Conservation (phyloP, 2,888 invertebrate species). For the Anthophora plumipes region DNA sequence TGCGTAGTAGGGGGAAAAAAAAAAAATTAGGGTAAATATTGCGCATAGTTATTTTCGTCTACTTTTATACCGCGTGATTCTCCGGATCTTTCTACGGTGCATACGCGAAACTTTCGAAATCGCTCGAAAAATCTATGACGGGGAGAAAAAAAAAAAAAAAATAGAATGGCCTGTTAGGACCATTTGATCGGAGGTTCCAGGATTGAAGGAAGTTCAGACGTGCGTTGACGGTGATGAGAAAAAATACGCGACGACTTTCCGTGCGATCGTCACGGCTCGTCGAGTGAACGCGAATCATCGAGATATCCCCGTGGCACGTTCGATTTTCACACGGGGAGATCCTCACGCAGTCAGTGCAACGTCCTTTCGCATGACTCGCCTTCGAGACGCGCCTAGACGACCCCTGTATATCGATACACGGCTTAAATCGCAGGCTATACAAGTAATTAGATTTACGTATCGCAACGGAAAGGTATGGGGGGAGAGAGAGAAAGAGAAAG, state of each 20-base stretch:
- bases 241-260: neutral
- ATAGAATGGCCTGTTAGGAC: neutral
- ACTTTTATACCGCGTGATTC: slow-evolving; percentile 60
- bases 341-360: slow-evolving; percentile 2
- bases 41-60: slow-evolving; percentile 63
- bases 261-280: slow-evolving; percentile 9
- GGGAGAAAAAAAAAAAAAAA: too few species aligned
- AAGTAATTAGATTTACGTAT: slow-evolving; percentile 73
- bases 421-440: slow-evolving; percentile 76
- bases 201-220: neutral
- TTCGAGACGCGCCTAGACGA: slow-evolving; percentile 50
- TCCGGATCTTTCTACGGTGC: slow-evolving; percentile 39
- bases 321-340: neutral
- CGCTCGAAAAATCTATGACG: neutral
- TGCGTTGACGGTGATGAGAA: slow-evolving; percentile 33
- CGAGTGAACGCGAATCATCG: slow-evolving; percentile 8
- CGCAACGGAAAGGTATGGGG: slow-evolving; percentile 20
- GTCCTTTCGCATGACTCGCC: slow-evolving; percentile 37
- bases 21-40: slow-evolving; percentile 36
- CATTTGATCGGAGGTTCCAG: neutral
- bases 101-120: slow-evolving; percentile 24
- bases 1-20: neutral
- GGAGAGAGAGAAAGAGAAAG: slow-evolving; percentile 43
- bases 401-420: slow-evolving; percentile 62
- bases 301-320: neutral